Evolutionary conservation across 2,888 invertebrate species (phyloP), one percentile per base, ranked within the genome.

Genomic region (Pristionchus fissidentatus): DNA sequence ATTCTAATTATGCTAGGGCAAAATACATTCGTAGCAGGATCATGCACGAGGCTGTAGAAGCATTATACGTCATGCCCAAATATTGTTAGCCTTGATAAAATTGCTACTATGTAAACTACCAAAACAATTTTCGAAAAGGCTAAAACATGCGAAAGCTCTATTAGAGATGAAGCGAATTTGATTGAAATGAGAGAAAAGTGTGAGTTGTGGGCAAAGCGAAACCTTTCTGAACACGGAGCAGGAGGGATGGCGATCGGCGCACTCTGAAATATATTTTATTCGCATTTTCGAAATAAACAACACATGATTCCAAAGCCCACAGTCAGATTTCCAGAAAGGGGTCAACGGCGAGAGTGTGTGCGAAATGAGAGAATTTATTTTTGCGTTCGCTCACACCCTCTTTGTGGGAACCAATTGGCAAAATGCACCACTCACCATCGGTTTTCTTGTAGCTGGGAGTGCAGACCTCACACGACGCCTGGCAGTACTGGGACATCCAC

Each of bases 401-500:
- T 43, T 1, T 29, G 43, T 70, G 10, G 32, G 15, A 38, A 15
- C 26, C 22, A 29, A 1, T 55, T 29, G 26, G 13, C 3, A 32
- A 15, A 49, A 1, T 10, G 15, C 43, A 85, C 26, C 3, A 29
- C 84, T 70, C 78, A 90, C 90, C 86, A 79, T 90, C 86, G 26
- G 89, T 86, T 29, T 85, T 83, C 75, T 92, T 91, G 87, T 88
- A 92, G 8, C 86, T 77, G 22, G 91, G 89, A 22, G 83, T 86
- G 83, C 92, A 92, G 29, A 88, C 70, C 22, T 84, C 81, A 82
- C 92, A 92, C 29, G 90, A 86, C 15, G 90, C 90, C 57, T 85
- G 86, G 83, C 92, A 92, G 87, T 88, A 92, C 84, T 88, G 86
- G 26, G 86, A 84, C 92, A 92, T 92, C 87, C 90, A 92, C 66